A percentile compares a stretch with the other conserved stretches of the same genome.
Evolutionary conservation across 2,888 invertebrate species (phyloP).

Genomic region (Lasioglossum calceatum): DNA sequence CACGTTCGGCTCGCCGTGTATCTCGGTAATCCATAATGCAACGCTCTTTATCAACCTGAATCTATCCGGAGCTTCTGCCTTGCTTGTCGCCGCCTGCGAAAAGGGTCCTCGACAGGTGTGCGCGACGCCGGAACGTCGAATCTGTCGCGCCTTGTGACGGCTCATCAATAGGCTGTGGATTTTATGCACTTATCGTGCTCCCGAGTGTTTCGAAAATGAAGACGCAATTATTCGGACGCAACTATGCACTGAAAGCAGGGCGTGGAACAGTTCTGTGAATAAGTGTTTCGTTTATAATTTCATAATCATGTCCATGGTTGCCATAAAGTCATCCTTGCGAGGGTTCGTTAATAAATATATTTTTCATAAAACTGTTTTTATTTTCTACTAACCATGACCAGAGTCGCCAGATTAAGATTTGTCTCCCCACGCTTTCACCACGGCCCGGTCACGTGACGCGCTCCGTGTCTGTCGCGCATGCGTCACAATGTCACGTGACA

Average conservation of each 20-base stretch:
- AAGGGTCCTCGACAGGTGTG: constrained; percentile 8
- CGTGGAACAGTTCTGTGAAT: no score
- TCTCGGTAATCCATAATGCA: constrained; percentile 74
- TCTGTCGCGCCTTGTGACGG: neutral
- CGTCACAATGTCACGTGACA: no score
- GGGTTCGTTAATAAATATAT: no score
- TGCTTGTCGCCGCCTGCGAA: constrained; percentile 50
- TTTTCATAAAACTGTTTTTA: no score
- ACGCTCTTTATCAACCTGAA: constrained; percentile 72
- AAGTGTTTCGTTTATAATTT: no score
- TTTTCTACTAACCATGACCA: no score
- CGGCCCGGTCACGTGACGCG: no score
- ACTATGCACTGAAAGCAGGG: neutral
- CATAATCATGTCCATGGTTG: no score
- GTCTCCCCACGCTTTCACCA: no score
- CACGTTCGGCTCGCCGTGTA: constrained; percentile 71
- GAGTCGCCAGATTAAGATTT: no score
- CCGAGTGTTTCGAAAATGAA: neutral
- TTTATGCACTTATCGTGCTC: neutral
- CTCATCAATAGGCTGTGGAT: neutral
- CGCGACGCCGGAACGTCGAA: neutral
- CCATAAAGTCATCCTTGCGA: no score
- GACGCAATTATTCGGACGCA: neutral
- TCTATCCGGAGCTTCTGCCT: constrained; percentile 47
- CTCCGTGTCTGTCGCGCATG: no score